phyloP scores from a whole-genome alignment of 35 echinoderm and acorn worm species.

The Apostichopus californicus region DNA sequence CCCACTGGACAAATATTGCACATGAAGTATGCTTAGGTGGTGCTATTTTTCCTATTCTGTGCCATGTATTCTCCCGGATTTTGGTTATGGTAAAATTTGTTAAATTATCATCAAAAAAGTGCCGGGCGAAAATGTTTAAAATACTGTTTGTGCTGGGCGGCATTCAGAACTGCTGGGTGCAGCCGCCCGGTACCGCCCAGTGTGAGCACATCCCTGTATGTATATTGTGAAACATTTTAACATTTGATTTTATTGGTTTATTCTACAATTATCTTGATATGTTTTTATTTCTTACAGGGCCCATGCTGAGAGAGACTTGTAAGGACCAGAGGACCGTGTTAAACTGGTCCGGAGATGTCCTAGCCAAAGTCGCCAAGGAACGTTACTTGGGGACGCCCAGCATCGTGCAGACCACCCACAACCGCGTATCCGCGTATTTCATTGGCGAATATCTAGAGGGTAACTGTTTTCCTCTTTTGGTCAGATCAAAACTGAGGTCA shows the following conservation, averaged over 20 bases:
- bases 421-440: constrained; percentile 7
- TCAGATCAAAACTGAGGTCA: neutral
- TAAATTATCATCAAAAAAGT: no score
- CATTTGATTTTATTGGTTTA: neutral
- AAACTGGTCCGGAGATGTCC: constrained; percentile 72
- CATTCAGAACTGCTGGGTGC: no score
- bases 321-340: constrained; percentile 90
- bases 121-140: no score
- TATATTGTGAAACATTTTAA: neutral
- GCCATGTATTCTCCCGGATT: no score
- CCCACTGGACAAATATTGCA: no score
- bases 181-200: no score
- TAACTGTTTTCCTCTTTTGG: neutral
- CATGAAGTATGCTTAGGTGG: no score
- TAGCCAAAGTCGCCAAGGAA: constrained; percentile 65
- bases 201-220: neutral
- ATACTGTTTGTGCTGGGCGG: no score
- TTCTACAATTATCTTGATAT: neutral
- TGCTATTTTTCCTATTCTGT: no score
- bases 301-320: constrained; percentile 66
- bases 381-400: constrained; percentile 60
- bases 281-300: constrained; percentile 53
- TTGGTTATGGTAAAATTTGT: no score
- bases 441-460: constrained; percentile 15
- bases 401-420: constrained; percentile 3